Evolutionary conservation across 2,113 vertebrate genomes (phyloP), one percentile per base, ranked within the genome.

Genomic region (Girardinichthys multiradiatus): DNA sequence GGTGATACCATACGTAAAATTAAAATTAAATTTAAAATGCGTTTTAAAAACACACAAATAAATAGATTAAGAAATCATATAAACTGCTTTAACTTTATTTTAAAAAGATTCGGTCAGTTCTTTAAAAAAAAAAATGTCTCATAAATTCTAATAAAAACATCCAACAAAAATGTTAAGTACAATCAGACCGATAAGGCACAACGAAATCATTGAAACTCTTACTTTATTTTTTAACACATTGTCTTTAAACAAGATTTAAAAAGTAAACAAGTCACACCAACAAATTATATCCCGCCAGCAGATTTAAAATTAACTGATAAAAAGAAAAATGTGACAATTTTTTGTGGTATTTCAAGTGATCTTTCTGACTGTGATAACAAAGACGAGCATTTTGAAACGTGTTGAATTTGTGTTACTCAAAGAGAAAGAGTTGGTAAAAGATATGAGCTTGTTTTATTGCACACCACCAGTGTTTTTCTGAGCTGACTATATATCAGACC

Each of bases 211-310:
- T 10, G 24, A 45, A 66, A 71, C 51, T 1, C 35, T 69, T 69
- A 24, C 31, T 87, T 86, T 77, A 81, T 83, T 87, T 78, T 58
- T 71, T 21, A 19, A 19, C 39, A 26, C 27, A 1, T 17, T 19
- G 14, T 17, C 80, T 76, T 76, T 70, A 83, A 78, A 63, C 26
- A 48, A 69, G 28, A 2, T 7, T 66, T 28, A 19, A 1, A 77
- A 72, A 39, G 57, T 13, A 30, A 30, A 62, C 30, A 21, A 17
- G 14, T 31, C 19, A n/a, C n/a, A n/a, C n/a, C 12, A 68, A 51
- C 57, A 74, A 76, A 70, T 12, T 28, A 12, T 64, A 57, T 60
- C 57, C 4, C 33, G 19, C 64, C 48, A 83, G 83, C 42, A 68
- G n/a, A n/a, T 72, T 73, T 71, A 45, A 69, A 70, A 48, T 68